Evolutionary conservation across 2,888 invertebrate species (phyloP).

Genomic region (Leptinotarsa haldemani): DNA sequence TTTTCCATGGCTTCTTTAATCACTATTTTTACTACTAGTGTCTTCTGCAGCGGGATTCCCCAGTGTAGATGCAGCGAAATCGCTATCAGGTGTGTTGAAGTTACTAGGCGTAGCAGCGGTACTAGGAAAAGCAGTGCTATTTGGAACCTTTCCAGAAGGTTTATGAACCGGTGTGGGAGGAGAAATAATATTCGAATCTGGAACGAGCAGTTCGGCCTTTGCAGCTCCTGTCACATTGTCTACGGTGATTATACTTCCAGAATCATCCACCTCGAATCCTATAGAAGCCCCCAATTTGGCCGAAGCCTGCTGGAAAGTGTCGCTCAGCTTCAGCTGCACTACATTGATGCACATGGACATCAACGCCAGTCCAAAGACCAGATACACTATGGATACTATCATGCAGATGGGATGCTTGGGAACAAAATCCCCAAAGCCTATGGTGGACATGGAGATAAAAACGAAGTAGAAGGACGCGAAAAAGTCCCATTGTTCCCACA

Average conservation of each 20-base stretch:
- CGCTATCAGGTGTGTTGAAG: not conserved
- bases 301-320: conserved; percentile 86
- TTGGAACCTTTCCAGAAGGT: not conserved
- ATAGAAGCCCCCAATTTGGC: conserved; percentile 88
- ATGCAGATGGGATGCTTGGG: conserved; percentile 84
- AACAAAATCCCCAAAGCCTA: conserved; percentile 94
- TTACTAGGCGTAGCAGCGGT: not conserved
- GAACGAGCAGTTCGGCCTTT: not conserved
- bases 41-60: not conserved
- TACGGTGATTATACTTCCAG: not conserved
- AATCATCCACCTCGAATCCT: conserved; percentile 78
- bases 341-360: conserved; percentile 98
- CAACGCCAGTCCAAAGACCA: conserved; percentile 93
- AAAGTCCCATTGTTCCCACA: conserved; percentile 89
- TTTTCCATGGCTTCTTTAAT: not conserved
- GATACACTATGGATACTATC: conserved; percentile 91
- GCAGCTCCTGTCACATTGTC: not conserved
- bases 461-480: conserved; percentile 97
- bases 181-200: not conserved
- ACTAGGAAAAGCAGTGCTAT: not conserved
- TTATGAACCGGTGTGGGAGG: not conserved
- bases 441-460: conserved; percentile 96
- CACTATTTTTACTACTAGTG: not conserved
- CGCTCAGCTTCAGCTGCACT: conserved; percentile 82
- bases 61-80: not conserved